Conservation (phyloP, 2,888 invertebrate genomes). For the Tipula vernalis region DNA sequence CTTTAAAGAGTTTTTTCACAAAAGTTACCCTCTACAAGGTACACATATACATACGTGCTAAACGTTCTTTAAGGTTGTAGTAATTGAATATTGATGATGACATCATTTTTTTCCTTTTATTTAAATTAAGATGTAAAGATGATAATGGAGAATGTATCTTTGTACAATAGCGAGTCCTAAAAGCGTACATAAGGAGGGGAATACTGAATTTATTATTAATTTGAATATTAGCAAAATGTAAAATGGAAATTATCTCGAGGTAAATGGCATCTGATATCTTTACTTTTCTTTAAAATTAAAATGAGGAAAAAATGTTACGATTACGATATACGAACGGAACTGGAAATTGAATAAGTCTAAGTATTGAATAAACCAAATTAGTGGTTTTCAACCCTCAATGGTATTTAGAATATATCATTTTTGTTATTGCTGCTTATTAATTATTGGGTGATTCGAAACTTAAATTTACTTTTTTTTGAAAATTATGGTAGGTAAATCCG, state of each 20-base stretch:
- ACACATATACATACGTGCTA: neutral
- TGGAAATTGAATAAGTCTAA: no score
- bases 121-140: neutral
- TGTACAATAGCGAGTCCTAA: neutral
- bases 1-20: neutral
- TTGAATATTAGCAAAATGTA: neutral
- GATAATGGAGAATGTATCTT: neutral
- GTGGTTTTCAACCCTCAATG: no score
- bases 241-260: neutral
- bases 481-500: no score
- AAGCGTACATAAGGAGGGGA: neutral
- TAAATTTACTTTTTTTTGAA: no score
- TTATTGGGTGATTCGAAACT: no score
- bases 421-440: no score
- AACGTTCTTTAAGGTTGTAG: neutral
- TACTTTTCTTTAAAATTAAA: no score
- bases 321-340: no score
- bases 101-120: neutral
- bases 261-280: no score
- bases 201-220: neutral
- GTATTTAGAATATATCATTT: no score
- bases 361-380: no score
- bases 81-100: neutral
- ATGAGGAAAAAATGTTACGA: no score
- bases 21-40: neutral